These are phyloP conservation scores for Amazona ochrocephala DNA, from an alignment of 2,797 vertebrate species.

Conservation along the genomic window DNA sequence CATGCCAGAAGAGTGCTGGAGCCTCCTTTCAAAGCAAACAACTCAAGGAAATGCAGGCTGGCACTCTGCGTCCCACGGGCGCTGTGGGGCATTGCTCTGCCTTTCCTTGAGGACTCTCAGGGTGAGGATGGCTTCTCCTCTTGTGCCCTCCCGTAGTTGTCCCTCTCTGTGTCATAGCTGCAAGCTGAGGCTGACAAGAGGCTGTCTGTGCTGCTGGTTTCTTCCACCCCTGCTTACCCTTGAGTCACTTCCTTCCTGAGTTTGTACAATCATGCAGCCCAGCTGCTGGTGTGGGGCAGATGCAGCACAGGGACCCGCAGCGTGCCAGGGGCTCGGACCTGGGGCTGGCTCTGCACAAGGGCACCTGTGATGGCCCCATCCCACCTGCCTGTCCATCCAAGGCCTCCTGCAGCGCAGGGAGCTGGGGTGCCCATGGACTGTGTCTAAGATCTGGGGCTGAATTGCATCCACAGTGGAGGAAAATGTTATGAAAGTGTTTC, in stretches of 20 bases:
- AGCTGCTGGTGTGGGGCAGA: conserved; percentile 43
- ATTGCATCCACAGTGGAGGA: not conserved
- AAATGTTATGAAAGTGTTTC: conserved; percentile 20
- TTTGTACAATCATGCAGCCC: conserved; percentile 59
- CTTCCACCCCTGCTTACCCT: conserved; percentile 59
- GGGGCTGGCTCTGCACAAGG: not conserved
- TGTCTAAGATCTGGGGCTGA: not conserved
- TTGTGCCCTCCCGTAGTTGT: not conserved
- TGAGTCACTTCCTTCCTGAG: conserved; percentile 75
- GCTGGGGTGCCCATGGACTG: rapidly evolving
- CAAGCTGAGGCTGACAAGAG: not conserved
- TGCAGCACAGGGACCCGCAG: not conserved
- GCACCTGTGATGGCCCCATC: not conserved
- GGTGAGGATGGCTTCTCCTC: not conserved
- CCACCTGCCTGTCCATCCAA: not conserved
- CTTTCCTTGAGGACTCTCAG: not conserved
- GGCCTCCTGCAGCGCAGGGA: rapidly evolving
- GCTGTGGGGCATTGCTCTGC: not conserved
- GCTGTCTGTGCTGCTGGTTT: conserved; percentile 55
- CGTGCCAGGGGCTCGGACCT: not conserved
- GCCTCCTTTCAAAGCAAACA: conserved; percentile 45
- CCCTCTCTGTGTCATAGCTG: not conserved
- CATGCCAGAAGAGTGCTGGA: rapidly evolving
- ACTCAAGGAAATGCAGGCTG: not conserved
- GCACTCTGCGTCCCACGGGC: rapidly evolving